Percentiles rank a stretch among this genome's conserved stretches.
Evolutionary conservation across 2,888 invertebrate species (phyloP).

Genomic region (Amphipoea lucens): DNA sequence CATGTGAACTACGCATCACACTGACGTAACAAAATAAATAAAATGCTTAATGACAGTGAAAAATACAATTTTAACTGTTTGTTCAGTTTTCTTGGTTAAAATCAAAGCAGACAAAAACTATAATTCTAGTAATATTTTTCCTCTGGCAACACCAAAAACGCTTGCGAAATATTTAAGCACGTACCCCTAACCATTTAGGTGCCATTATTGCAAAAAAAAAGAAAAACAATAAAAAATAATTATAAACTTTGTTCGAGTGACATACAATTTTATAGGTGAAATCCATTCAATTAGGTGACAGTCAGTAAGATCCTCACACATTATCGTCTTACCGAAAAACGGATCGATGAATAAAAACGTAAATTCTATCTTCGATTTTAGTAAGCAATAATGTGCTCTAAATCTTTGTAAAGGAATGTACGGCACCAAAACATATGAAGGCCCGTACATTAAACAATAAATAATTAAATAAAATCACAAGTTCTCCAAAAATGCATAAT

Average conservation of each 20-base stretch:
- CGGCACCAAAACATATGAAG: slow-evolving; percentile 89
- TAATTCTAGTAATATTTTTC: slow-evolving; percentile 3
- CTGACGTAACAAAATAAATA: background rate
- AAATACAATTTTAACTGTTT: background rate
- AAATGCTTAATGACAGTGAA: slow-evolving; percentile 23
- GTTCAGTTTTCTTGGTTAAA: background rate
- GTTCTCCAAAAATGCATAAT: slow-evolving; percentile 48
- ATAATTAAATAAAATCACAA: slow-evolving; percentile 59
- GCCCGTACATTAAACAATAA: slow-evolving; percentile 69
- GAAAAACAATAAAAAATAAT: slow-evolving; percentile 5
- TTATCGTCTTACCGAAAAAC: slow-evolving; percentile 40
- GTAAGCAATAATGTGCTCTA: slow-evolving; percentile 46
- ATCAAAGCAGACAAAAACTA: slow-evolving; percentile 11
- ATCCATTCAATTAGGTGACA: slow-evolving; percentile 68
- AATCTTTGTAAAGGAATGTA: slow-evolving; percentile 39
- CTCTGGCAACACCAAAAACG: slow-evolving; percentile 47
- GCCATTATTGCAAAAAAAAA: slow-evolving; percentile 41
- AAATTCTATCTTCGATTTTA: slow-evolving; percentile 31
- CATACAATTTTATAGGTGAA: slow-evolving; percentile 84
- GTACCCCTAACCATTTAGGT: slow-evolving; percentile 47
- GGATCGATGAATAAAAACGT: slow-evolving; percentile 38
- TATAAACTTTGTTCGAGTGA: slow-evolving; percentile 55
- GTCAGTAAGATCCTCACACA: slow-evolving; percentile 47
- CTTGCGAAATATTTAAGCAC: slow-evolving; percentile 47
- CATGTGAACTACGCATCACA: background rate